Base-by-base conservation (phyloP, 2,797 vertebrate species). In the Dallia pectoralis region DNA sequence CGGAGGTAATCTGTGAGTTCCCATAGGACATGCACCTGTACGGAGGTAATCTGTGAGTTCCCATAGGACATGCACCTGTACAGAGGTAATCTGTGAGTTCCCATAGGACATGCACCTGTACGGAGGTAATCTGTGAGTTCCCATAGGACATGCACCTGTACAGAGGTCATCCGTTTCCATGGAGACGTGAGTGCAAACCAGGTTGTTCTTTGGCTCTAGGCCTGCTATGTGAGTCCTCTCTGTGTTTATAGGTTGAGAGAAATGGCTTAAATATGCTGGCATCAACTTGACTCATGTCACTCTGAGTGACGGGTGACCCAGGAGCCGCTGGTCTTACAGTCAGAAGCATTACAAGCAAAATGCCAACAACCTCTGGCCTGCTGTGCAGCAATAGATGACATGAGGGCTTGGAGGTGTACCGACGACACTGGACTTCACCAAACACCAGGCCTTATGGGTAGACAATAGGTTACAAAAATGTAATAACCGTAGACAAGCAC, bases 251-350 rank as follows among this genome's bases (percentile, higher is more conserved):
- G 82, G 85, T 70, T 3, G 25, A 87, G 87, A 82, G 87, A 87
- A 92, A 92, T 66, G 82, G 81, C 89, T 90, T 86, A 90, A 89
- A 88, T 87, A 89, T 91, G 92, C 87, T 86, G 76, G 76, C 84
- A 86, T 83, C 91, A 63, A 84, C 82, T 86, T 89, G 88, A 91
- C 94, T 92, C 89, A 63, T 72, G 88, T 93, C 92, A 93, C 73
- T 70, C 8, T 89, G 93, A 93, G 88, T 93, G 94, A 92, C 93
- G 93, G 94, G 91, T 92, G 91, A 93, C 88, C 89, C 89, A 86
- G 83, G 89, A 92, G 89, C 93, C 84, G 84, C 88, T 87, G 88
- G 89, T 77, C 81, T 88, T 89, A 89, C 89, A 90, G 81, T 81
- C 86, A 88, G 89, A 92, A 83, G 88, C 89, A 91, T 93, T 91